A percentile compares a stretch with the other conserved stretches of the same genome.
These are phyloP conservation scores for Heterotilapia buettikoferi DNA, from an alignment of 2,113 vertebrate genomes.

Conservation along the genomic window DNA sequence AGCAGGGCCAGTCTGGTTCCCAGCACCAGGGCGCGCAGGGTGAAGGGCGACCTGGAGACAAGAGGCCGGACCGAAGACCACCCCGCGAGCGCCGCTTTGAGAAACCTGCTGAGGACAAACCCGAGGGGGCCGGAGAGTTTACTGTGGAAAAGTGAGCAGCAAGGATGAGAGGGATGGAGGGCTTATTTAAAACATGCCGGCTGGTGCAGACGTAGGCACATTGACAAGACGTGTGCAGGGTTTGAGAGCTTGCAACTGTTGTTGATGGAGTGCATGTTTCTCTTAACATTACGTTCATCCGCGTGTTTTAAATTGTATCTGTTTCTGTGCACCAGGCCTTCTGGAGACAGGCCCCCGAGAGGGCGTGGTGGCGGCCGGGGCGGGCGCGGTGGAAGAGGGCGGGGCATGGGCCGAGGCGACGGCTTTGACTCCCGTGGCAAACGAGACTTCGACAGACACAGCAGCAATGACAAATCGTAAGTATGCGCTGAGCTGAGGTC, in stretches of 20 bases:
- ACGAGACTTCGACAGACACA: constrained; percentile 96
- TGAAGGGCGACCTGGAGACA: constrained; percentile 87
- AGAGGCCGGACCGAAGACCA: constrained; percentile 87
- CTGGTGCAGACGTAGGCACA: background rate
- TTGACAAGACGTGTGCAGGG: background rate
- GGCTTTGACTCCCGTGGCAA: constrained; percentile 97
- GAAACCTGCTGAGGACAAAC: constrained; percentile 89
- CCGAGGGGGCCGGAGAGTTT: constrained; percentile 86
- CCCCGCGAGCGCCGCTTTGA: constrained; percentile 93
- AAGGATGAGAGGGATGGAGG: background rate
- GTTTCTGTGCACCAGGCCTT: constrained; percentile 70
- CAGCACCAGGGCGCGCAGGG: constrained; percentile 77
- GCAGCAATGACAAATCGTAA: constrained; percentile 95
- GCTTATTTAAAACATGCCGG: background rate
- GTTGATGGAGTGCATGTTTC: background rate
- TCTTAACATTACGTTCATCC: background rate
- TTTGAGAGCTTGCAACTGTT: background rate
- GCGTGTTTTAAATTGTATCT: accelerated
- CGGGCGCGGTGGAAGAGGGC: constrained; percentile 86
- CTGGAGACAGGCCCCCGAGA: constrained; percentile 85
- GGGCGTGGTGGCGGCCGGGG: constrained; percentile 86
- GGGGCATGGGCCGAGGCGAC: constrained; percentile 90
- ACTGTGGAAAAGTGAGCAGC: constrained; percentile 85
- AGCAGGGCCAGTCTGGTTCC: constrained; percentile 71
- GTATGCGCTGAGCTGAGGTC: constrained; percentile 41